These are phyloP conservation scores for Junco hyemalis DNA, from an alignment of 2,113 vertebrate genomes.

Conservation along the genomic window DNA sequence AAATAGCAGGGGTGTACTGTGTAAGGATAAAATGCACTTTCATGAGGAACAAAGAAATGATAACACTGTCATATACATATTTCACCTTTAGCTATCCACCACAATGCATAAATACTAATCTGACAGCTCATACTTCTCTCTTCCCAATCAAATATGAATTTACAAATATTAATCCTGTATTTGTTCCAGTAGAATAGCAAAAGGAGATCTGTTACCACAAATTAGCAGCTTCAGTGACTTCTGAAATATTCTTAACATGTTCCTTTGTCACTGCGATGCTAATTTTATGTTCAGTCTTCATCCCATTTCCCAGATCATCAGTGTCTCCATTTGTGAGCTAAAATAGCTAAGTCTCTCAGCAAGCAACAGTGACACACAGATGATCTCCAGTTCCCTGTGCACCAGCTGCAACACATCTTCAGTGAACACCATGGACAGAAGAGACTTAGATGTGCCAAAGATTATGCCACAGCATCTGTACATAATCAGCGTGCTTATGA, in stretches of 20 bases:
- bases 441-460: not conserved
- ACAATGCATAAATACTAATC: not conserved
- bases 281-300: not conserved
- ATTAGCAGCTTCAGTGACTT: slow-evolving; percentile 13
- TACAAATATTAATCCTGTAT: not conserved
- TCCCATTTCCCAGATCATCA: not conserved
- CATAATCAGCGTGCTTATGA: not conserved
- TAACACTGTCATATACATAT: not conserved
- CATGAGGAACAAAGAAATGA: not conserved
- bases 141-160: not conserved
- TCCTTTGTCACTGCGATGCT: not conserved
- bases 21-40: not conserved
- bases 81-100: not conserved
- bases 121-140: not conserved
- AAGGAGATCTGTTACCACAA: not conserved
- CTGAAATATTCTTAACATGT: not conserved
- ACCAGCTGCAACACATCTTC: not conserved
- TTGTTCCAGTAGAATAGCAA: not conserved
- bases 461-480: not conserved
- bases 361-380: not conserved
- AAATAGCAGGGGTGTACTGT: not conserved
- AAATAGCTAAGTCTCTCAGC: not conserved
- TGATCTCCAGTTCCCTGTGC: not conserved
- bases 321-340: not conserved
- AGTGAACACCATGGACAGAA: not conserved